phyloP scores from a whole-genome alignment of 2,113 vertebrate genomes.

The Monopterus albus region DNA sequence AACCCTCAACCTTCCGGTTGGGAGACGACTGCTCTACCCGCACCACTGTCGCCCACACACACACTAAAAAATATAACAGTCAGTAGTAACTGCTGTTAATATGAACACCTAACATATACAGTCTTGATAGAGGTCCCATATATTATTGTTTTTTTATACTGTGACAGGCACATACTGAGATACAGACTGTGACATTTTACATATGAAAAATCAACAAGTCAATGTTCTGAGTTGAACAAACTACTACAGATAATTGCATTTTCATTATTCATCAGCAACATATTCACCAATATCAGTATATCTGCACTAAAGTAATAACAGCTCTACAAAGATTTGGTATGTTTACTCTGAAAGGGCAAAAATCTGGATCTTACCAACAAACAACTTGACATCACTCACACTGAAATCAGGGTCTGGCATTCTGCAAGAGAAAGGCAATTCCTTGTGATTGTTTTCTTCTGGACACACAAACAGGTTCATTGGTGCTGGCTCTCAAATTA shows the following conservation, averaged over 20 bases:
- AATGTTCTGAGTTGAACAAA: too few relatives aligned
- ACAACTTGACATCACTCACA: conserved; percentile 96
- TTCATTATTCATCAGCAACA: background rate
- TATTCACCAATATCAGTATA: background rate
- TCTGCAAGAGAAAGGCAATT: conserved; percentile 75
- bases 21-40: too few relatives aligned
- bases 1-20: too few relatives aligned
- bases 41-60: too few relatives aligned
- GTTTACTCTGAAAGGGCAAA: background rate
- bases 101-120: too few relatives aligned
- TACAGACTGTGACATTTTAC: too few relatives aligned
- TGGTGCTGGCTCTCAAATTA: background rate
- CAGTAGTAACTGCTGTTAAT: background rate
- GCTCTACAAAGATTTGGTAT: too few relatives aligned
- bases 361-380: conserved; percentile 88
- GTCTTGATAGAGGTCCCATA: too few relatives aligned
- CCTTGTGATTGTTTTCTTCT: background rate
- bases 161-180: background rate
- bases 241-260: too few relatives aligned
- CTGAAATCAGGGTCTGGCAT: conserved; percentile 97
- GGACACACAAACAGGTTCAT: background rate
- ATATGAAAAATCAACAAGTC: too few relatives aligned
- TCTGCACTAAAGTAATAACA: background rate
- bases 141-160: background rate
- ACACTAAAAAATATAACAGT: too few relatives aligned